Evolutionary conservation across 2,113 vertebrate species (phyloP), one percentile per base, ranked within the genome.

Genomic region (Bettongia penicillata): DNA sequence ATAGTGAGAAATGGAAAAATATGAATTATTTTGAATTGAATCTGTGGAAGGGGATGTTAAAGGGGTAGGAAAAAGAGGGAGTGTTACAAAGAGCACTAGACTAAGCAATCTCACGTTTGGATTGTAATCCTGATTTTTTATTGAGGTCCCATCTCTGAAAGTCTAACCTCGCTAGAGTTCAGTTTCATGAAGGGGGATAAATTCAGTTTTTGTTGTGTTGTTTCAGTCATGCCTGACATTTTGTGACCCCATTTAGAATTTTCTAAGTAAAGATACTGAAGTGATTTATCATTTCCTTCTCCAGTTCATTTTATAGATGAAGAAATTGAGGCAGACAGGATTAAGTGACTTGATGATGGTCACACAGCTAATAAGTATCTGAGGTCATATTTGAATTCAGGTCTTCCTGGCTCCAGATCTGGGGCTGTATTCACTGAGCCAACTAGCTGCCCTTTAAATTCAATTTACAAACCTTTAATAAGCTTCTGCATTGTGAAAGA

Each of bases 61-160:
- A 51, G 49, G 31, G 31, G 0, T 26, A 11, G 25, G 12, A 52
- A 2, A 49, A 5, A 5, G 16, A n/a, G 24, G 12, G 1, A 0
- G 4, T 11, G 8, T 53, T n/a, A 19, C 22, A 51, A 68, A 52
- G 12, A 43, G 24, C 9, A 22, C 0, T 22, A 51, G 49, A 49
- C 37, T 11, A 48, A 52, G 8, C 28, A 77, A 10, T 19, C 6
- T 2, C 12, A 89, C 26, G 43, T 26, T 48, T 50, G 12, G 3
- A 90, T 26, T 90, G 19, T 6, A 24, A 1, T 23, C 37, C 3
- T 50, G 8, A 9, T 25, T 51, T 24, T 22, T 77, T 6, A 57
- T 0, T 49, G 23, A 89, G 51, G 31, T 68, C 28, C 61, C 12
- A 68, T 68, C 28, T 68, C 61, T 68, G 11, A 12, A 68, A 68